Base-by-base conservation (phyloP, 2,113 vertebrate species). In the Aphelocoma coerulescens region DNA sequence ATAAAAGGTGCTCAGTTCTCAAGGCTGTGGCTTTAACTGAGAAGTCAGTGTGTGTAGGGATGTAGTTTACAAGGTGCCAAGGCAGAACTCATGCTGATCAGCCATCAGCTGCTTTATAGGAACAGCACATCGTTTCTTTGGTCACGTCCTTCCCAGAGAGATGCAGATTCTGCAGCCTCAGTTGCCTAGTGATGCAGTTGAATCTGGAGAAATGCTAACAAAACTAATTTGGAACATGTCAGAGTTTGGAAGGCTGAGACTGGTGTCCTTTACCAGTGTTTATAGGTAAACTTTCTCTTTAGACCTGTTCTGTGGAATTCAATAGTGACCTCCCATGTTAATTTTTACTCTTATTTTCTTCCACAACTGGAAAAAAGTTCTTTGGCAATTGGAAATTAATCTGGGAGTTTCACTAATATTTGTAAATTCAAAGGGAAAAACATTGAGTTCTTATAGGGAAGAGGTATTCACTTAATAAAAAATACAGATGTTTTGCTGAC, bases 301-400 rank as follows among this genome's bases (percentile, higher is more conserved):
- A 12, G 21, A 59, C 16, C 27, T 27, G 10, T 80, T 65, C 7
- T 78, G 13, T 80, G 61, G 19, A 52, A 68, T 88, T 54, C 7
- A 5, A 10, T 43, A 33, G 20, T 82, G 19, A 68, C 27, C 30
- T 63, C 1, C 13, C 1, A 1, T 10, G 6, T 57, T 68, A 2
- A 6, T 63, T 72, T 78, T 74, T 66, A 35, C 11, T 89, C 23
- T 66, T 61, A 4, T 39, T 59, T 67, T 19, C 33, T 88, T 80
- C 39, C 10, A 43, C 41, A 80, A 39, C 7, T 72, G 63, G 20
- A 61, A 54, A 32, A 48, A 69, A 57, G 52, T 22, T 3, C 4
- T 27, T 55, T 37, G 44, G 35, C n/a, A 41, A 12, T 18, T 77
- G n/a, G 41, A 88, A 63, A 39, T 22, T 3, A 48, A 54, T 61